Evolutionary conservation across 2,888 invertebrate genomes (phyloP).

Genomic region (Drosophila koepferae): DNA sequence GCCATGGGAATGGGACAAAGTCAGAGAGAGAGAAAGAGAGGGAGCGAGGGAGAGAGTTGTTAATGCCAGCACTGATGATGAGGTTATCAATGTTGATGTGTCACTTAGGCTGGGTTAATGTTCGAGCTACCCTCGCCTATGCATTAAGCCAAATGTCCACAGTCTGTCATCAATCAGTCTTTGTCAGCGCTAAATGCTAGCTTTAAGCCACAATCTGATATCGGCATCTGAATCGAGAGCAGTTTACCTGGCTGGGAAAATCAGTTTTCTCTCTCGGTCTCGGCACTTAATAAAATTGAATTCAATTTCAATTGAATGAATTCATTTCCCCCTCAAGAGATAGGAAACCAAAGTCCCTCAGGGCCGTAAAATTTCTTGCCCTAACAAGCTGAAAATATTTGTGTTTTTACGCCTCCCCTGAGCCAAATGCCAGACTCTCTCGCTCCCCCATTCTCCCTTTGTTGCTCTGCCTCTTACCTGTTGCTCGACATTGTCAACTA

Average conservation of each 20-base stretch:
- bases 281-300: slow-evolving; percentile 84
- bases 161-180: slow-evolving; percentile 69
- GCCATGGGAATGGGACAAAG: slow-evolving; percentile 3
- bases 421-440: slow-evolving; percentile 14
- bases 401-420: slow-evolving; percentile 70
- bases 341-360: slow-evolving; percentile 49
- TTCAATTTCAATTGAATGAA: slow-evolving; percentile 80
- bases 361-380: slow-evolving; percentile 56
- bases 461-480: slow-evolving; percentile 29
- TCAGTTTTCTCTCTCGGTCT: slow-evolving; percentile 21
- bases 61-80: slow-evolving; percentile 35
- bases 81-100: slow-evolving; percentile 69
- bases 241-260: slow-evolving; percentile 48
- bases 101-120: slow-evolving; percentile 73
- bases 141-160: slow-evolving; percentile 36
- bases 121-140: slow-evolving; percentile 18
- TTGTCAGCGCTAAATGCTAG: slow-evolving; percentile 59
- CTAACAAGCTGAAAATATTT: slow-evolving; percentile 82
- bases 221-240: slow-evolving; percentile 53
- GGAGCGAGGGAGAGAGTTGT: slow-evolving; percentile 17
- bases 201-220: slow-evolving; percentile 49
- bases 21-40: slow-evolving; percentile 3
- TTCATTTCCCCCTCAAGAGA: slow-evolving; percentile 29
- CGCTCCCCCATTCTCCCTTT: background rate
- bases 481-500: slow-evolving; percentile 46